These are phyloP conservation scores for Dysmachus trigonus DNA, from an alignment of 2,888 invertebrate genomes.

Conservation along the genomic window DNA sequence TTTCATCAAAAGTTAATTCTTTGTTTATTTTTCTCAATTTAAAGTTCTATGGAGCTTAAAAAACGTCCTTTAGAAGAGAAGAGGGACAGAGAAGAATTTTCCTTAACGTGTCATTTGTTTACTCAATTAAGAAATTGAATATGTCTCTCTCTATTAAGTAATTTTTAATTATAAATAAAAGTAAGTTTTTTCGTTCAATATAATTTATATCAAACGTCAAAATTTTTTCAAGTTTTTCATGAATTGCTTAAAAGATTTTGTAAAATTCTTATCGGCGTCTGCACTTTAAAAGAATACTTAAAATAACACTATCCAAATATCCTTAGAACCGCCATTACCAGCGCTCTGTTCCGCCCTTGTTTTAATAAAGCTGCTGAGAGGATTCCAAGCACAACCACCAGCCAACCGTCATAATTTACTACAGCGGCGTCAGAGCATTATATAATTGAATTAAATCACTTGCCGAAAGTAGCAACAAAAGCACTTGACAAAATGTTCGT, in stretches of 20 bases:
- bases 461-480: slow-evolving; percentile 47
- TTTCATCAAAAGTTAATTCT: no score
- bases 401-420: slow-evolving; percentile 2
- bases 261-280: neutral
- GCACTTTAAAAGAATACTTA: neutral
- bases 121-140: no score
- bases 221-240: no score
- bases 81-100: no score
- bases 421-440: neutral
- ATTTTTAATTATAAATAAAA: no score
- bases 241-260: neutral
- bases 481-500: slow-evolving; percentile 47
- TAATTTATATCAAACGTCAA: no score
- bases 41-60: no score
- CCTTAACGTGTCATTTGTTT: no score
- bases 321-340: neutral
- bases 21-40: no score
- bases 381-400: neutral
- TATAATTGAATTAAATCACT: slow-evolving; percentile 50
- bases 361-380: neutral
- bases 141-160: no score
- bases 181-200: no score
- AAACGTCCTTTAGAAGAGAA: no score
- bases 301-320: neutral
- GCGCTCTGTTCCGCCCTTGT: neutral